Evolutionary conservation across 2,888 invertebrate species (phyloP).

Genomic region (Drosophila ochracea): DNA sequence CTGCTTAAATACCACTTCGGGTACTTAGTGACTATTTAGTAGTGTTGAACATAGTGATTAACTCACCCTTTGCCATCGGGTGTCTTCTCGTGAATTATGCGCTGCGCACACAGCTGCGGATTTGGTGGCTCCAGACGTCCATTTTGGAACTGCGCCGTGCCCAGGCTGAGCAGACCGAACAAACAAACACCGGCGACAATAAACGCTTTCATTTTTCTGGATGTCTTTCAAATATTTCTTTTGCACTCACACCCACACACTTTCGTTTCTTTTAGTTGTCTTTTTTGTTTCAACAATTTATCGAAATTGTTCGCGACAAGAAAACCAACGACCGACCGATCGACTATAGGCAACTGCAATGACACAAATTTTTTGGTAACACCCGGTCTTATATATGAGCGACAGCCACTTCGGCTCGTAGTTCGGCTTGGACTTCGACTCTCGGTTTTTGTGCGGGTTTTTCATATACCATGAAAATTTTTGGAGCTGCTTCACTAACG

Average conservation of each 20-base stretch:
- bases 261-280: constrained; percentile 60
- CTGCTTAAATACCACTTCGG: background rate
- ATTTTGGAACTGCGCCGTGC: constrained; percentile 89
- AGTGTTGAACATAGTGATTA: background rate
- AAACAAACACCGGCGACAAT: constrained; percentile 85
- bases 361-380: constrained; percentile 82
- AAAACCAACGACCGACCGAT: constrained; percentile 60
- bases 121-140: constrained; percentile 92
- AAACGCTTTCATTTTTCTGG: constrained; percentile 83
- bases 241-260: constrained; percentile 64
- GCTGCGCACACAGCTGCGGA: constrained; percentile 90
- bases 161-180: constrained; percentile 83
- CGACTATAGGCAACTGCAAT: constrained; percentile 74
- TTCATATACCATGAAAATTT: constrained; percentile 51
- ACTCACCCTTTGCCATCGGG: constrained; percentile 89
- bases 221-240: constrained; percentile 24
- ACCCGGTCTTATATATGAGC: constrained; percentile 82
- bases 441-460: constrained; percentile 29
- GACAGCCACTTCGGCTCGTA: constrained; percentile 10
- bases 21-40: background rate
- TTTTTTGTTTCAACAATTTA: constrained; percentile 5
- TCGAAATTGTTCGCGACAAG: constrained; percentile 35
- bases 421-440: constrained; percentile 7
- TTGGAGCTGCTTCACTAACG: constrained; percentile 40
- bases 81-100: constrained; percentile 90